Evolutionary conservation across 2,888 invertebrate species (phyloP).

Genomic region (Orchesella flavescens): DNA sequence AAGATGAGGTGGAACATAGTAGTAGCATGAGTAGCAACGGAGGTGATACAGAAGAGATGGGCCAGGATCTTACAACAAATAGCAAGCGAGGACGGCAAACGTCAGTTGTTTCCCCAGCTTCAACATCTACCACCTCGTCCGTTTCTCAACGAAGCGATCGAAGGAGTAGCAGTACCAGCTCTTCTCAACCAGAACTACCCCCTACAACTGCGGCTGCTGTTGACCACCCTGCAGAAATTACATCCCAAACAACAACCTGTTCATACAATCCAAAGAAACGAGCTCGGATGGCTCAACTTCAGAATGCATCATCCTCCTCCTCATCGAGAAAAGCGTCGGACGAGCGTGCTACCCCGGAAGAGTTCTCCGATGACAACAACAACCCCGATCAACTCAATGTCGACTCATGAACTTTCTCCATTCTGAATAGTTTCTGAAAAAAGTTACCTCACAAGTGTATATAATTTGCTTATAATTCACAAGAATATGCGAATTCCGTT

Average conservation of each 20-base stretch:
- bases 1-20: conserved; percentile 28
- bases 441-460: conserved; percentile 28
- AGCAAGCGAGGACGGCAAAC: background rate
- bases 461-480: background rate
- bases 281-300: conserved; percentile 32
- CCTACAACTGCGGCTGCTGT: background rate
- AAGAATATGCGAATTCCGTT: too few species aligned
- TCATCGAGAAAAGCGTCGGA: background rate
- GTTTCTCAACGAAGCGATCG: conserved; percentile 44
- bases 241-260: background rate
- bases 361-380: conserved; percentile 34
- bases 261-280: conserved; percentile 52
- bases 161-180: conserved; percentile 27
- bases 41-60: conserved; percentile 42
- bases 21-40: conserved; percentile 47
- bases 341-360: background rate
- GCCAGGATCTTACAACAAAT: conserved; percentile 48
- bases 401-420: conserved; percentile 21
- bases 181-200: background rate
- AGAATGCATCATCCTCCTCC: background rate
- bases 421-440: background rate
- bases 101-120: background rate
- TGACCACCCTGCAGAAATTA: background rate
- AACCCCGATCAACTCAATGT: conserved; percentile 35
- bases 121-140: conserved; percentile 27